Conservation (phyloP, 2,797 vertebrate species). For the Sebastes matsubarae region DNA sequence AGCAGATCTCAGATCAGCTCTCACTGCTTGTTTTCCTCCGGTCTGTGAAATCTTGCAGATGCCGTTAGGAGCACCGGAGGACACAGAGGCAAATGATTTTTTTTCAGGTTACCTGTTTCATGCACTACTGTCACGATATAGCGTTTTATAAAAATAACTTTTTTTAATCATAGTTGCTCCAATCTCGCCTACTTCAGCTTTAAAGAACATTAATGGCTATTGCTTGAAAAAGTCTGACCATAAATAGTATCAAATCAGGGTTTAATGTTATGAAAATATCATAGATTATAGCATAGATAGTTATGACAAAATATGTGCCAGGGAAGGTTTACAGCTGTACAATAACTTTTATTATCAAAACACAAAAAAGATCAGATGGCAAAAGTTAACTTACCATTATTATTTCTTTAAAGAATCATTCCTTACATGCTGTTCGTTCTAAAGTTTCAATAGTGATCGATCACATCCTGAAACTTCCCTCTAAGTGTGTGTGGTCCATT, state of each 20-base stretch:
- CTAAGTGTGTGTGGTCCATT: constrained; percentile 42
- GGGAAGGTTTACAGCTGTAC: not conserved
- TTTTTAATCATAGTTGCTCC: too few species aligned
- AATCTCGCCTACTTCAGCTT: too few species aligned
- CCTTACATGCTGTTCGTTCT: not conserved
- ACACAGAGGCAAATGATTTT: fast-evolving
- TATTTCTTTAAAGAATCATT: not conserved
- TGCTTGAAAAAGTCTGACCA: not conserved
- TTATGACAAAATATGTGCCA: not conserved
- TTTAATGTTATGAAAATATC: not conserved
- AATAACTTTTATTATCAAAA: not conserved
- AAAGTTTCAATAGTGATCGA: not conserved
- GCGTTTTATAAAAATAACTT: too few species aligned
- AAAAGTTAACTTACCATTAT: not conserved
- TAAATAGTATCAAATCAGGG: too few species aligned
- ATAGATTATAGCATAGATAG: not conserved
- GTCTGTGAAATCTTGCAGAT: too few species aligned
- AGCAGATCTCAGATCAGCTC: too few species aligned
- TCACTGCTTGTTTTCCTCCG: too few species aligned
- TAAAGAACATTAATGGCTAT: too few species aligned
- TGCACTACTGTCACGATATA: fast-evolving
- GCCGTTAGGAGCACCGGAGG: fast-evolving
- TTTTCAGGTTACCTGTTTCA: too few species aligned
- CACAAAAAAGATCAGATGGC: not conserved
- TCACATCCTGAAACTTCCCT: constrained; percentile 60